Percentiles rank a stretch among this genome's conserved stretches.
These are phyloP conservation scores for Abramis brama DNA, from an alignment of 2,113 vertebrate genomes.

Conservation along the genomic window DNA sequence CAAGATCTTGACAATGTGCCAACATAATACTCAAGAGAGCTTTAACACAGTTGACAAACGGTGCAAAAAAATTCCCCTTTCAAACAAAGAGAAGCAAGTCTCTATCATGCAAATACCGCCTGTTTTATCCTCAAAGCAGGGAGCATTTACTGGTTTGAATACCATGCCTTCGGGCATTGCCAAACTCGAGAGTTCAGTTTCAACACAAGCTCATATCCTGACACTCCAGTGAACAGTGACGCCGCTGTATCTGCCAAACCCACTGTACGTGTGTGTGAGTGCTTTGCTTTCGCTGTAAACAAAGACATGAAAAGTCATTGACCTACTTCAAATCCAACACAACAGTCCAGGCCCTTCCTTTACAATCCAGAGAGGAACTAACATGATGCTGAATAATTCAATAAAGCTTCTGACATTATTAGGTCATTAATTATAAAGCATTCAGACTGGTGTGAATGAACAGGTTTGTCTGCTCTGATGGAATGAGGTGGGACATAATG, in stretches of 20 bases:
- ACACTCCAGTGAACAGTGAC: slow-evolving; percentile 38
- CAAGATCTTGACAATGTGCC: background rate
- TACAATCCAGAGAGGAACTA: background rate
- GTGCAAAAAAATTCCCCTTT: background rate
- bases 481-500: background rate
- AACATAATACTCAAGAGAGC: background rate
- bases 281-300: slow-evolving; percentile 47
- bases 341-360: slow-evolving; percentile 4
- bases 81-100: slow-evolving; percentile 19
- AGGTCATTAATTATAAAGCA: slow-evolving; percentile 32
- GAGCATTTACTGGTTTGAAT: background rate
- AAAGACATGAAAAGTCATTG: slow-evolving; percentile 42
- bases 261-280: background rate
- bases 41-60: background rate
- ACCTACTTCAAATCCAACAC: slow-evolving; percentile 34
- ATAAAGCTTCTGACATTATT: slow-evolving; percentile 1
- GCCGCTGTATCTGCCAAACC: slow-evolving; percentile 47
- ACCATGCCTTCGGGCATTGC: background rate
- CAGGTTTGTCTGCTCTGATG: background rate
- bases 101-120: background rate
- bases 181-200: slow-evolving; percentile 28
- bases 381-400: slow-evolving; percentile 13
- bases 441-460: background rate
- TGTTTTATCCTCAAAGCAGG: slow-evolving; percentile 4
- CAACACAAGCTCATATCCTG: slow-evolving; percentile 32